These are phyloP conservation scores for Eidolon helvum DNA, from an alignment of 2,113 vertebrate species.

Conservation along the genomic window DNA sequence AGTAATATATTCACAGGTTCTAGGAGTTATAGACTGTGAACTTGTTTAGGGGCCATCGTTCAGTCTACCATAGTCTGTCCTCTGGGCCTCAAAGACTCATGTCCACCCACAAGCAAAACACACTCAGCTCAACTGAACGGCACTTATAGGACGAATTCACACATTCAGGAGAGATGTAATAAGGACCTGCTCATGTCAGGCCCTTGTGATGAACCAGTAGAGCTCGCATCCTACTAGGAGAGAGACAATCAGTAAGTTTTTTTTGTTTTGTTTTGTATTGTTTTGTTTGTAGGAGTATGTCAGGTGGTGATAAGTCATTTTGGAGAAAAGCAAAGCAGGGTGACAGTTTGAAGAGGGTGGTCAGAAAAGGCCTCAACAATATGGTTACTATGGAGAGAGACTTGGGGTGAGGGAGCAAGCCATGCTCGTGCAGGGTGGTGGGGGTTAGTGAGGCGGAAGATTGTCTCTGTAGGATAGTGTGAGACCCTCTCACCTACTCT, in stretches of 20 bases:
- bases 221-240: not conserved
- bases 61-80: accelerated
- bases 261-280: not conserved
- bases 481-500: not conserved
- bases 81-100: not conserved
- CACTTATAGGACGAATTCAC: not conserved
- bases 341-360: not conserved
- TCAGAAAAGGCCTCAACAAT: too few species aligned
- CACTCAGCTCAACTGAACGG: not conserved
- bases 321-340: not conserved
- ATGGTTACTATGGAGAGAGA: not conserved
- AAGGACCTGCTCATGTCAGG: not conserved
- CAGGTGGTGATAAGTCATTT: not conserved
- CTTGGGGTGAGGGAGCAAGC: not conserved
- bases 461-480: not conserved
- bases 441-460: not conserved
- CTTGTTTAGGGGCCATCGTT: not conserved
- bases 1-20: not conserved
- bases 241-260: not conserved
- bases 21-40: not conserved
- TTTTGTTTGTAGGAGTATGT: not conserved
- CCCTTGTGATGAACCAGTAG: not conserved
- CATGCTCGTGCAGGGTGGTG: accelerated
- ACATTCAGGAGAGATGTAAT: not conserved
- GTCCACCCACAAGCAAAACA: not conserved